phyloP scores from a whole-genome alignment of 2,113 vertebrate genomes.

The Micromys minutus region DNA sequence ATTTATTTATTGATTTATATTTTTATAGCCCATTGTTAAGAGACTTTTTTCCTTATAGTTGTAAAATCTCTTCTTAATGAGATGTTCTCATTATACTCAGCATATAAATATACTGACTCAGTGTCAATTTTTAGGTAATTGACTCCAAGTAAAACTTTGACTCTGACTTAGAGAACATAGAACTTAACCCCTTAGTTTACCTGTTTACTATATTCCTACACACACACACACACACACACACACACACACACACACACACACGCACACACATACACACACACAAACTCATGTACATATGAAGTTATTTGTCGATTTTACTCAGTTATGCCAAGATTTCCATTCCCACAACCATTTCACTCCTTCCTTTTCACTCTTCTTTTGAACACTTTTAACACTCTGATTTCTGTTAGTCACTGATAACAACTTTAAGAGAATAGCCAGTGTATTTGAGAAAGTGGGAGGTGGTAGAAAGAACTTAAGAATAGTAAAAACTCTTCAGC shows the following conservation, averaged over 20 bases:
- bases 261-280: too few relatives aligned
- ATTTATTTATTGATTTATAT: background rate
- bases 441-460: background rate
- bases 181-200: background rate
- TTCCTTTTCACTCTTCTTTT: background rate
- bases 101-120: background rate
- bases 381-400: background rate
- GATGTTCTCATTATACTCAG: background rate
- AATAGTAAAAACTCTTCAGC: background rate
- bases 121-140: background rate
- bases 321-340: background rate
- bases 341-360: fast-evolving
- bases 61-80: background rate
- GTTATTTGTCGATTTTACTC: too few relatives aligned
- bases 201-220: background rate
- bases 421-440: fast-evolving
- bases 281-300: background rate
- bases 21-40: background rate
- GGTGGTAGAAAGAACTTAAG: background rate
- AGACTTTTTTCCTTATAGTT: background rate
- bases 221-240: too few relatives aligned
- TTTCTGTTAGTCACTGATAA: background rate
- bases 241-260: too few relatives aligned
- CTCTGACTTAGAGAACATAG: background rate
- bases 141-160: background rate